phyloP scores from a whole-genome alignment of 1,140 invertebrate genomes.

The Planococcus citri region DNA sequence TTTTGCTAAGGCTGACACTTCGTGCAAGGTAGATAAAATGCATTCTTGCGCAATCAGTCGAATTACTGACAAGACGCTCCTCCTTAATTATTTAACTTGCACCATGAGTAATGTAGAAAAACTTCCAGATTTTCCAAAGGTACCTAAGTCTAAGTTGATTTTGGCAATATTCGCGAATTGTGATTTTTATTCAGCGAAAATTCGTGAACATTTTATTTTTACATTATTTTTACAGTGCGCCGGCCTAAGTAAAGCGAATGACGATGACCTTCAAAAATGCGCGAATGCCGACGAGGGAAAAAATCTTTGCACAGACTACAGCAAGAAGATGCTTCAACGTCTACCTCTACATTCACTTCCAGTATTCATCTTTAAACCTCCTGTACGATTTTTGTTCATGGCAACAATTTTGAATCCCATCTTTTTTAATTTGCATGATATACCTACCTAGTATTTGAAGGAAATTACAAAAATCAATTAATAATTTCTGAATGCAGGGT shows the following conservation, averaged over 20 bases:
- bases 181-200: too few species aligned
- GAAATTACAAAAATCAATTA: too few species aligned
- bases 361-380: background rate
- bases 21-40: background rate
- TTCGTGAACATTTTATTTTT: too few species aligned
- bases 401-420: too few species aligned
- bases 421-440: too few species aligned
- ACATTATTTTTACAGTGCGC: too few species aligned
- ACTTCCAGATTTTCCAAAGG: background rate
- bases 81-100: background rate
- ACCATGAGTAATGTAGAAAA: background rate
- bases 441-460: too few species aligned
- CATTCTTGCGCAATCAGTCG: background rate
- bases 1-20: background rate
- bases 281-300: too few species aligned
- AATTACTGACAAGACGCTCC: background rate
- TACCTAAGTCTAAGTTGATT: too few species aligned
- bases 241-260: background rate
- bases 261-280: too few species aligned
- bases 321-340: background rate
- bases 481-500: too few species aligned
- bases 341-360: background rate
- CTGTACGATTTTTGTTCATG: background rate
- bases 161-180: too few species aligned
- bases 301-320: background rate